phyloP scores from a whole-genome alignment of 2,797 vertebrate species.

The Hirundo rustica region DNA sequence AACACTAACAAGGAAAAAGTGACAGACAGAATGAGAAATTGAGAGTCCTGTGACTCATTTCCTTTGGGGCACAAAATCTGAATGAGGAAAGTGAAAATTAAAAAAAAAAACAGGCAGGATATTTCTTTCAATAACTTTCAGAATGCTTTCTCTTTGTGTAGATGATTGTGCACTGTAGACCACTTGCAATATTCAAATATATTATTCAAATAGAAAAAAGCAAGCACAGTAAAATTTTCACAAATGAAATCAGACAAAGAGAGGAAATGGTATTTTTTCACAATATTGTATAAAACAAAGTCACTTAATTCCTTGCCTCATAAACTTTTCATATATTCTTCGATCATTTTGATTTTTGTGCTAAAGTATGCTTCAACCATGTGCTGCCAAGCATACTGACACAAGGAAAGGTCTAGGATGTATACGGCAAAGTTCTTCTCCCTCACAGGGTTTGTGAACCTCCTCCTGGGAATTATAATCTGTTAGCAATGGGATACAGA shows the following conservation, averaged over 20 bases:
- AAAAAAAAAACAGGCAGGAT: not conserved
- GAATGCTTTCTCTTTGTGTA: not conserved
- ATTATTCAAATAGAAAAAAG: not conserved
- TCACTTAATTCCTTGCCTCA: not conserved
- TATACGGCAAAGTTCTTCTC: not conserved
- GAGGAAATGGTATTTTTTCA: not conserved
- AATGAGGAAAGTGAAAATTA: constrained; percentile 25
- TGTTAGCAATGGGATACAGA: not conserved
- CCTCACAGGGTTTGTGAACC: not conserved
- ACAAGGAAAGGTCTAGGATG: not conserved
- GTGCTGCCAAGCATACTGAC: not conserved
- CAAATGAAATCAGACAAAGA: not conserved
- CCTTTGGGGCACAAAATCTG: constrained; percentile 8
- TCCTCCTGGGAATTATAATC: not conserved
- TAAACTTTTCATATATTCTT: not conserved
- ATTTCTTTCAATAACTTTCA: constrained; percentile 13
- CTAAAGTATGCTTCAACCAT: not conserved
- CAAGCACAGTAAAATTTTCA: not conserved
- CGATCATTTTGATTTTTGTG: not conserved
- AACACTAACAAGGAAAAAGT: not conserved
- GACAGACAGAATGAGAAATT: constrained; percentile 21
- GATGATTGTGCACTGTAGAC: not conserved
- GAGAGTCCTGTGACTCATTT: constrained; percentile 43
- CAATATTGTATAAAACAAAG: not conserved
- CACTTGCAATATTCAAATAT: not conserved